Conservation (phyloP, 1,140 invertebrate genomes). For the Bombus polaris region DNA sequence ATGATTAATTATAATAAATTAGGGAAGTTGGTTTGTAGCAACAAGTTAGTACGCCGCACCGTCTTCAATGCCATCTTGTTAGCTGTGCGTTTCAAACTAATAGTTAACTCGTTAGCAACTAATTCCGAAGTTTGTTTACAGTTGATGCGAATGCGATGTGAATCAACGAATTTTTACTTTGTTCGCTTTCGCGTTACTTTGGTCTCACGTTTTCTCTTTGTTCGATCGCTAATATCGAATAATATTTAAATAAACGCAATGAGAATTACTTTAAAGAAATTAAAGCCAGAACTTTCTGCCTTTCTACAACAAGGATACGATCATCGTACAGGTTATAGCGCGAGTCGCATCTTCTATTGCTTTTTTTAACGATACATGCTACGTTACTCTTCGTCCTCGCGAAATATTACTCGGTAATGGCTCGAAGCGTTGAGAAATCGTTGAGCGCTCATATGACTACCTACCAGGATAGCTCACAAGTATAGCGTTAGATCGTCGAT, state of each 20-base stretch:
- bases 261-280: too few species aligned
- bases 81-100: constrained; percentile 39
- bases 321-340: not conserved
- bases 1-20: constrained; percentile 31
- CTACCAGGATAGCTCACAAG: not conserved
- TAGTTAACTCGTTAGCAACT: constrained; percentile 58
- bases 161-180: constrained; percentile 34
- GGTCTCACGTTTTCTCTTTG: not conserved
- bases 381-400: not conserved
- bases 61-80: constrained; percentile 41
- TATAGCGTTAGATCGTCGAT: constrained; percentile 1
- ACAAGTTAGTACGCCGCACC: constrained; percentile 28
- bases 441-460: not conserved
- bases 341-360: not conserved
- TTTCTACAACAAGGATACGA: not conserved
- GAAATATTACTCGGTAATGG: constrained; percentile 5
- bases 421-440: constrained; percentile 11
- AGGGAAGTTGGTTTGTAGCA: constrained; percentile 6
- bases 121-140: constrained; percentile 34
- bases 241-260: not conserved
- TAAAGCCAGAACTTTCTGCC: too few species aligned
- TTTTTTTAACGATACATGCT: not conserved
- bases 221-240: not conserved
- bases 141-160: constrained; percentile 3
- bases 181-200: not conserved